phyloP scores from a whole-genome alignment of 2,113 vertebrate genomes.

The Hydropotes inermis region DNA sequence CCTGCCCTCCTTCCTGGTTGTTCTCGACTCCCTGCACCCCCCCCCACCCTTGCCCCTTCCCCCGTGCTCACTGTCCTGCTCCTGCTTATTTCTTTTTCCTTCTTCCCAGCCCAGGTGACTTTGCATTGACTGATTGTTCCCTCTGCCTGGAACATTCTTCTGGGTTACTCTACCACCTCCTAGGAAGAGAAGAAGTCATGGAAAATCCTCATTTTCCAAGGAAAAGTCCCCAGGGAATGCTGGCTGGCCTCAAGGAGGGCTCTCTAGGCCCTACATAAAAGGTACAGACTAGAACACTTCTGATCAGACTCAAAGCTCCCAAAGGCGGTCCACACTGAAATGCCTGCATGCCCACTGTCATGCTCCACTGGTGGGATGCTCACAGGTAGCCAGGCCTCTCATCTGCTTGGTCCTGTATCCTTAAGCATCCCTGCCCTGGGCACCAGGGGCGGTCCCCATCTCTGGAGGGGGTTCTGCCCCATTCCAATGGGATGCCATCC shows the following conservation, averaged over 20 bases:
- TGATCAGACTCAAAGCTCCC: not conserved
- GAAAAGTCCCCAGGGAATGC: not conserved
- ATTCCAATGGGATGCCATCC: not conserved
- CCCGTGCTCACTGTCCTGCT: rapidly evolving
- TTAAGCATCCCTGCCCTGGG: not conserved
- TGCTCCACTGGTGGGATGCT: not conserved
- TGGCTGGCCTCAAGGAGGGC: not conserved
- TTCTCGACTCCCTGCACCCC: rapidly evolving
- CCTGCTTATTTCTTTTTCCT: not conserved
- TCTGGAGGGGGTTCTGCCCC: not conserved
- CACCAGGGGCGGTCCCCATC: not conserved
- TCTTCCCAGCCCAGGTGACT: not conserved
- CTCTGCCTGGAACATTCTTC: not conserved
- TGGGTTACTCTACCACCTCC: not conserved
- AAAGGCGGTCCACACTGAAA: not conserved
- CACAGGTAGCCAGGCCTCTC: not conserved
- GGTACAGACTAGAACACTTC: not conserved
- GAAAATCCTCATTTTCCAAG: not conserved
- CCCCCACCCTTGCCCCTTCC: rapidly evolving
- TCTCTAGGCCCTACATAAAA: too few species aligned
- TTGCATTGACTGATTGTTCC: not conserved
- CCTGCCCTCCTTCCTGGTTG: rapidly evolving
- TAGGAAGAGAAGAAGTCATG: too few species aligned
- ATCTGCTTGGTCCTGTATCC: not conserved
- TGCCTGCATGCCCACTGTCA: rapidly evolving